A percentile compares a stretch with the other conserved stretches of the same genome.
Conservation (phyloP, 1,140 invertebrate genomes). For the Zaprionus taronus region DNA sequence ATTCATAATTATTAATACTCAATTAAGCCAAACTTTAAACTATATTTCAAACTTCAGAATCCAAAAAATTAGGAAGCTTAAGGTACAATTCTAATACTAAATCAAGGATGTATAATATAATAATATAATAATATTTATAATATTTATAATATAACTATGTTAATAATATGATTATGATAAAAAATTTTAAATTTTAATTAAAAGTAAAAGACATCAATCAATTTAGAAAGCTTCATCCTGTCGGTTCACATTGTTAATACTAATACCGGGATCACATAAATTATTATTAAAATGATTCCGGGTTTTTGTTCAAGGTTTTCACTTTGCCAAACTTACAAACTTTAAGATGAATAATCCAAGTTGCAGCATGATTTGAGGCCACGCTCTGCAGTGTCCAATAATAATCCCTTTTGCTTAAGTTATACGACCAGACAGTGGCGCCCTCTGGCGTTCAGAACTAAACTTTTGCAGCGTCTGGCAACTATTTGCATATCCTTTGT, state of each 20-base stretch:
- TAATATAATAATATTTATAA: no score
- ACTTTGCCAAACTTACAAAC: background rate
- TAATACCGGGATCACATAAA: background rate
- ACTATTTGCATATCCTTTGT: constrained; percentile 42
- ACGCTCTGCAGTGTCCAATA: constrained; percentile 10
- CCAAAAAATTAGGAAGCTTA: no score
- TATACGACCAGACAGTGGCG: constrained; percentile 30
- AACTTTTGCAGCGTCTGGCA: constrained; percentile 47
- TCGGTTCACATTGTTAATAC: background rate
- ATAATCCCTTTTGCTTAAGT: constrained; percentile 31
- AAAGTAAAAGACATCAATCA: no score
- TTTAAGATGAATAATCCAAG: constrained; percentile 6
- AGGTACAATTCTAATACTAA: no score
- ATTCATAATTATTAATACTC: no score
- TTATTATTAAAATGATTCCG: background rate
- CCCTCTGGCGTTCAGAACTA: constrained; percentile 31
- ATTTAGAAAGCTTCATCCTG: no score
- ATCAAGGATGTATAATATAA: no score
- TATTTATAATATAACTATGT: no score
- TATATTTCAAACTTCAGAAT: no score
- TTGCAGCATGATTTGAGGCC: background rate
- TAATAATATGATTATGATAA: no score
- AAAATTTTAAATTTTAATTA: no score
- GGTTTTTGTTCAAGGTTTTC: background rate
- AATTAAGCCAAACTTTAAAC: no score